Conservation (phyloP, 2,888 invertebrate genomes). For the Macrophya alboannulata region DNA sequence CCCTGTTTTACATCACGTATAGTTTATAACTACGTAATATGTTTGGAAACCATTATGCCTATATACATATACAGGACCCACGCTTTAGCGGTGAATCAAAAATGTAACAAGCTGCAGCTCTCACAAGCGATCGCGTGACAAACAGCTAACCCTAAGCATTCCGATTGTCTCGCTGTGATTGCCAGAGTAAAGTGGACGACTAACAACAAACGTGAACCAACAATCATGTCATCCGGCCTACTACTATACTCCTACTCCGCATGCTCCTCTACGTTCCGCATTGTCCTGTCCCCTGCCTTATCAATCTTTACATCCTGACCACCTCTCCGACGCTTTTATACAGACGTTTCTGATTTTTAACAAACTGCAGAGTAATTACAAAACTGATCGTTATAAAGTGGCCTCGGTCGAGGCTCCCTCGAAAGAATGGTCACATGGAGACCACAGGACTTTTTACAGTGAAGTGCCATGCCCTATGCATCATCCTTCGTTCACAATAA, state of each 20-base stretch:
- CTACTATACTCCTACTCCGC: conserved; percentile 15
- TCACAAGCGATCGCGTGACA: conserved; percentile 45
- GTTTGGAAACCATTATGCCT: conserved; percentile 5
- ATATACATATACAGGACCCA: background rate
- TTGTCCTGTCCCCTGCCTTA: conserved; percentile 48
- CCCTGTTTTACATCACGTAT: background rate
- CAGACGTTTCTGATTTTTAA: background rate
- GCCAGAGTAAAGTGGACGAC: conserved; percentile 47
- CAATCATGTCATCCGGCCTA: conserved; percentile 52
- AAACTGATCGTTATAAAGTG: background rate
- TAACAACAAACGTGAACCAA: conserved; percentile 47
- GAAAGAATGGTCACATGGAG: background rate
- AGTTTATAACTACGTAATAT: conserved; percentile 7
- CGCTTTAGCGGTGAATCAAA: conserved; percentile 39
- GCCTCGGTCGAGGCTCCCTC: background rate
- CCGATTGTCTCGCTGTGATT: conserved; percentile 52
- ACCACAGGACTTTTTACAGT: background rate
- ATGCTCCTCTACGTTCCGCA: conserved; percentile 28
- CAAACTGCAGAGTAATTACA: conserved; percentile 1
- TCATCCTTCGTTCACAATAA: background rate
- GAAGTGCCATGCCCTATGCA: background rate
- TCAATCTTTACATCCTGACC: conserved; percentile 34
- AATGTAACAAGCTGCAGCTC: conserved; percentile 41
- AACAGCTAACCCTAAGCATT: conserved; percentile 47
- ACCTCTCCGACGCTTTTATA: background rate